Conservation (phyloP, 2,797 vertebrate genomes). For the Hapalemur alaotrensis region DNA sequence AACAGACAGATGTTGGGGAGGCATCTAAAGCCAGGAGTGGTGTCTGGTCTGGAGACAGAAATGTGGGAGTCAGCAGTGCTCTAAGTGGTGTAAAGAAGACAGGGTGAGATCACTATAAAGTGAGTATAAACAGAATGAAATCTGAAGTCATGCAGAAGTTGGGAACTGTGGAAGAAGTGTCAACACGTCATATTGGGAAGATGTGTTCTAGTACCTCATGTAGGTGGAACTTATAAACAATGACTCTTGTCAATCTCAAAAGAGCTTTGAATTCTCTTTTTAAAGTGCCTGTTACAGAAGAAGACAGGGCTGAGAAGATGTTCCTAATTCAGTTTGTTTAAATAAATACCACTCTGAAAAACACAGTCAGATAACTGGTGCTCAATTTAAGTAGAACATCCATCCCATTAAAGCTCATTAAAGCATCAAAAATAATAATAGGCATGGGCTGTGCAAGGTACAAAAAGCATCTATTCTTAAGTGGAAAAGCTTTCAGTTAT, state of each 20-base stretch:
- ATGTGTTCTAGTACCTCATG: neutral
- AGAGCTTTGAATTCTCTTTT: neutral
- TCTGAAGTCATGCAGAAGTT: slow-evolving; percentile 32
- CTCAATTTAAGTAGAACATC: neutral
- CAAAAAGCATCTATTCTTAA: neutral
- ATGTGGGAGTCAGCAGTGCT: neutral
- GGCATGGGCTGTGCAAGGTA: neutral
- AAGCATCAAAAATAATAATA: neutral
- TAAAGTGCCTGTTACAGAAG: neutral
- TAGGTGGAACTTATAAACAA: neutral
- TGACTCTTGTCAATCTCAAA: slow-evolving; percentile 16
- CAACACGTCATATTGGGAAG: neutral
- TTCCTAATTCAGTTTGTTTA: neutral
- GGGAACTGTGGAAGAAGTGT: neutral
- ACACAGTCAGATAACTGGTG: neutral
- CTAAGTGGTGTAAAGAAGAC: neutral
- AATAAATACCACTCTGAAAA: slow-evolving; percentile 3
- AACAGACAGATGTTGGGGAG: neutral
- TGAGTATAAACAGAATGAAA: neutral
- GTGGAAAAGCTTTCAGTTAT: neutral
- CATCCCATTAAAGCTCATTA: neutral
- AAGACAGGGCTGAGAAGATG: neutral
- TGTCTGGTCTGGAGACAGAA: neutral
- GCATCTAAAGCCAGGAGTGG: neutral
- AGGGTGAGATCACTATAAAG: neutral